Evolutionary conservation across 2,888 invertebrate genomes (phyloP), one percentile per base, ranked within the genome.

Genomic region (Cantharis nigra): DNA sequence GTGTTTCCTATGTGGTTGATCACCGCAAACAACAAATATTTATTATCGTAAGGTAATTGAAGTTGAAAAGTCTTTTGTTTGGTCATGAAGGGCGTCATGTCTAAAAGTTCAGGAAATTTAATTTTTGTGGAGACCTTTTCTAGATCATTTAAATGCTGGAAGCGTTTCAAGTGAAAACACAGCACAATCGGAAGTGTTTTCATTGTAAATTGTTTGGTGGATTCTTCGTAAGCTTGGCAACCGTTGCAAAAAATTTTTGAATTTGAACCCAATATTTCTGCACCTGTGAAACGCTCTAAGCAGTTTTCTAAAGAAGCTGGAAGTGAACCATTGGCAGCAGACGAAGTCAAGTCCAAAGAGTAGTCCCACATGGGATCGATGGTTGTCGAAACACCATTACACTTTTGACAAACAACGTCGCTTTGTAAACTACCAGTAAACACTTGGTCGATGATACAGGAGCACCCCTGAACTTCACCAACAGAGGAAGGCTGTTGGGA

Each of bases 311-410:
- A 90, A 1, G 97, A 96, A 67, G 95, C 95, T 7, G 94, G 94
- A 70, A 90, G 90, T 28, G 89, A 88, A 0, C 91, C 90, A 13
- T 90, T 91, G 65, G 89, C 85, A 82, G 85, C 93, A 5, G 49
- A n/a, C 13, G 90, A 91, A 26, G 93, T 97, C 78, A 99, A 92
- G 87, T 99, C 98, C 81, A 99, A 90, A 18, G 98, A 98, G 84
- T 99, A 97, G 88, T 99, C 98, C 97, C 97, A 98, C 88, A 98
- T 98, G 0, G 98, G 98, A 89, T 99, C 99, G 81, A 98, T 97
- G 65, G 97, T 99, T 49, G 98, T 98, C 11, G 98, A 98, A 0
- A 98, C 96, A 72, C 97, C 96, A 75, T 96, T 94, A 92, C 99
- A 99, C 30, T 95, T 92, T 83, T 97, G 96, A 89, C 99, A 99